Evolutionary conservation across 2,888 invertebrate genomes (phyloP).

Genomic region (Pseudanteris insignis): DNA sequence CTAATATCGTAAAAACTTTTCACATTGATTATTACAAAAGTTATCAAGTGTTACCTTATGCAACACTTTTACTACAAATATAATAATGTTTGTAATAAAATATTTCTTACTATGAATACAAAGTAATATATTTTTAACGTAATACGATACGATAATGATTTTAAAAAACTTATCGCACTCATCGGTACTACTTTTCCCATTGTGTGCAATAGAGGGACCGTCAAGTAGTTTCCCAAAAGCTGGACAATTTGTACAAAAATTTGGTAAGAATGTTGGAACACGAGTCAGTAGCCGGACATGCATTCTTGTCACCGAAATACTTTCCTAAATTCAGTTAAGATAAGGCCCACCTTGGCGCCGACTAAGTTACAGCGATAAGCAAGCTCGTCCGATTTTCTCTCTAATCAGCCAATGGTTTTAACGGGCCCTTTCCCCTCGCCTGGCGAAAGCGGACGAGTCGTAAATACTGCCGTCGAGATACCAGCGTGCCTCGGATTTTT

Average conservation of each 20-base stretch:
- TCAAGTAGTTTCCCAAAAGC: too few relatives aligned
- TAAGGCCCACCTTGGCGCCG: conserved; percentile 41
- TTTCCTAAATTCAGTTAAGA: conserved; percentile 61
- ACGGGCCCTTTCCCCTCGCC: conserved; percentile 13
- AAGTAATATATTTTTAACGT: too few relatives aligned
- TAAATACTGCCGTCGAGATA: conserved; percentile 30
- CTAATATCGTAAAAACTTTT: too few relatives aligned
- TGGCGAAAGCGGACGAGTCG: conserved; percentile 17
- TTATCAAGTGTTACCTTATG: too few relatives aligned
- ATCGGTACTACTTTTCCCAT: too few relatives aligned
- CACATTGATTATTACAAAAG: too few relatives aligned
- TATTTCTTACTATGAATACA: too few relatives aligned
- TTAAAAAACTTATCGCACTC: too few relatives aligned
- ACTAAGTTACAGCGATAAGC: conserved; percentile 30
- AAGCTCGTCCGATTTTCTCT: conserved; percentile 17
- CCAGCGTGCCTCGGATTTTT: conserved; percentile 27
- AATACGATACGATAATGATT: too few relatives aligned
- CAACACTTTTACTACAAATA: too few relatives aligned
- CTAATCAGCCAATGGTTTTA: conserved; percentile 30
- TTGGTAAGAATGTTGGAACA: conserved; percentile 43
- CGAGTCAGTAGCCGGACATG: conserved; percentile 55
- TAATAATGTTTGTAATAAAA: too few relatives aligned
- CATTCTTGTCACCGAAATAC: conserved; percentile 55
- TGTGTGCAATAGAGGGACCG: too few relatives aligned
- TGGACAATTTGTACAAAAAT: conserved; percentile 35